Base-by-base conservation (phyloP, 2,797 vertebrate species). In the Adrianichthys oophorus region DNA sequence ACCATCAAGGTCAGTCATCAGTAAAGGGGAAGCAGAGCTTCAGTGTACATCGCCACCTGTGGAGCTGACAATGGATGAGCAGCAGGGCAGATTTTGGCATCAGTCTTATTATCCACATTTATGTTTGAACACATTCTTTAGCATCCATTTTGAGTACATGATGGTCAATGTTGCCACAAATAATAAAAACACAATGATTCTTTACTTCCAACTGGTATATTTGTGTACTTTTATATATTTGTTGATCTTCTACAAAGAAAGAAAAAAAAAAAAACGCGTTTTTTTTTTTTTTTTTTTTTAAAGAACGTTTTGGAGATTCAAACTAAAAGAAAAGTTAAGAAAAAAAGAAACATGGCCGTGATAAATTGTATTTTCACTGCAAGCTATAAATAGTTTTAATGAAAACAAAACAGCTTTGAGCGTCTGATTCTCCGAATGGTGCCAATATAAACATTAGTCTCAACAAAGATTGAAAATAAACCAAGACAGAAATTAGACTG, bases 1-100 rank as follows among this genome's bases (percentile, higher is more conserved):
- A 49, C 55, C 15, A 49, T 76, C 62, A 70, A 77, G 69, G 71
- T 79, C 63, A 72, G 54, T 48, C 49, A 53, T 52, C 56, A 59
- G 54, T 41, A 10, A 57, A 62, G 50, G 41, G n/a, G 63, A 60
- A 23, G 52, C 16, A 41, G 47, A 49, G 60, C 62, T 71, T 46
- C 46, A 24, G 56, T 37, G 48, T 48, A 16, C 16, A 46, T 47
- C 62, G 42, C 18, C 52, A 61, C 59, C 54, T 72, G 60, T 62
- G 60, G 63, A 56, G 53, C 50, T 19, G 51, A 56, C 55, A 60
- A 48, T n/a, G 50, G 51, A 64, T 67, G 48, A 64, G 32, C 51
- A 68, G 47, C 55, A 32, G 29, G 53, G 23, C 19, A 10, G 48
- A 48, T 63, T 40, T 56, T 58, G 52, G 56, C 51, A 41, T 59